Percentiles rank a stretch among this genome's conserved stretches.
These are phyloP conservation scores for Alces alces DNA, from an alignment of 2,113 vertebrate genomes.

Conservation along the genomic window DNA sequence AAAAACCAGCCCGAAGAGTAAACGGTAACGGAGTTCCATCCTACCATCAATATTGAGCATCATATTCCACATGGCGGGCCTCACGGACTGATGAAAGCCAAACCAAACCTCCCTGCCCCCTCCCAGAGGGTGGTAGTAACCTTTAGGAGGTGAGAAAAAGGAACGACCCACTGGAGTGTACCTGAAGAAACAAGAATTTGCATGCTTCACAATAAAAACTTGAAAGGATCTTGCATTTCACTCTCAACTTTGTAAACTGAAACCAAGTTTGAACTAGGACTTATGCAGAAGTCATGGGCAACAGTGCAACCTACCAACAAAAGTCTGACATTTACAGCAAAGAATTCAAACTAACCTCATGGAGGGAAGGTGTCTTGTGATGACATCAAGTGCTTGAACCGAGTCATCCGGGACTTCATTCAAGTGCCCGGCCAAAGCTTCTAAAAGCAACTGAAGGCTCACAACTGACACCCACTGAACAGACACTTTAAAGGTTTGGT, in stretches of 20 bases:
- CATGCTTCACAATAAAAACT: slow-evolving; percentile 32
- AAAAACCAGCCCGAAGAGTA: neutral
- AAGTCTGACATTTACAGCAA: neutral
- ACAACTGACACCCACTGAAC: slow-evolving; percentile 99
- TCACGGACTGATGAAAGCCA: slow-evolving; percentile 98
- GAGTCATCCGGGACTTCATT: slow-evolving; percentile 98
- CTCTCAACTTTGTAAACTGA: neutral
- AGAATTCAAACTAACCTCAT: slow-evolving; percentile 87
- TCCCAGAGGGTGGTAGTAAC: slow-evolving; percentile 98
- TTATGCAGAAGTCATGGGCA: neutral
- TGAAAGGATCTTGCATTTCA: slow-evolving; percentile 51
- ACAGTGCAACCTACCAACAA: neutral
- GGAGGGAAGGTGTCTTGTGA: slow-evolving; percentile 97
- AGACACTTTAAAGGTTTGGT: slow-evolving; percentile 98
- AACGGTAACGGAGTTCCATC: slow-evolving; percentile 10
- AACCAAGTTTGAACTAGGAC: slow-evolving; percentile 5
- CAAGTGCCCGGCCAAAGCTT: slow-evolving; percentile 95
- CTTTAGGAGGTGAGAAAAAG: slow-evolving; percentile 98
- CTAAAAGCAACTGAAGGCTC: slow-evolving; percentile 96
- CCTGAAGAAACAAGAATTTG: slow-evolving; percentile 74
- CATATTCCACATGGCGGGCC: slow-evolving; percentile 99
- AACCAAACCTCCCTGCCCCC: slow-evolving; percentile 99
- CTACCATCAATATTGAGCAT: slow-evolving; percentile 99
- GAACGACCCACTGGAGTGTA: slow-evolving; percentile 98
- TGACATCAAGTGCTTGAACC: slow-evolving; percentile 97